Evolutionary conservation across 2,113 vertebrate genomes (phyloP), one percentile per base, ranked within the genome.

Genomic region (Paracanthobrama guichenoti): DNA sequence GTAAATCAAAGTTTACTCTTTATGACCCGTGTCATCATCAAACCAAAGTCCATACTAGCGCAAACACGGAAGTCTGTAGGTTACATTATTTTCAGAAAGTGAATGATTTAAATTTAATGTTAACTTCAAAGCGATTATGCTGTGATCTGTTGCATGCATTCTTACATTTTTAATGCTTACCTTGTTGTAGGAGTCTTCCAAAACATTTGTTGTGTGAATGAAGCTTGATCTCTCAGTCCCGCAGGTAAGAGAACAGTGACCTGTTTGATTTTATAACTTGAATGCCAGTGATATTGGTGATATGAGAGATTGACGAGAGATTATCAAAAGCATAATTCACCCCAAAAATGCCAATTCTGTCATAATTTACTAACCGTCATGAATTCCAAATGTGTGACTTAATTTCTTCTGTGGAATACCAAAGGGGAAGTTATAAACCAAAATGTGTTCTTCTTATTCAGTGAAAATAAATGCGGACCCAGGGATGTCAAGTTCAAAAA

Each of bases 31-130:
- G 79, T 89, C 42, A 91, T 79, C 89, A 90, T 89, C 89, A 88
- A 84, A 94, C 91, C 93, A 90, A 72, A 79, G 86, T 86, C 81
- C 78, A 73, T 16, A 79, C 22, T 89, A 83, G 91, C 89, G 86
- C 89, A 91, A 93, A 81, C 67, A 85, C 78, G 48, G 86, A 90
- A 90, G 86, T 82, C 31, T 84, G 66, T 57, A 71, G 80, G 59
- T 76, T 77, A 35, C 24, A 24, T 80, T 31, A 44, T 72, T 85
- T 71, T 60, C 26, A 62, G 26, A 35, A 79, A 73, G 67, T 79
- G 10, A 74, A 62, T 20, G 24, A 80, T 62, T 80, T 39, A 85
- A 85, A 59, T 39, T 31, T 57, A 60, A 79, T 50, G 64, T 79
- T 85, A n/a, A 35, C 55, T 62, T 71, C 28, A 57, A 69, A 42